phyloP scores from a whole-genome alignment of 2,797 vertebrate species.

The Enteromius mattozi region DNA sequence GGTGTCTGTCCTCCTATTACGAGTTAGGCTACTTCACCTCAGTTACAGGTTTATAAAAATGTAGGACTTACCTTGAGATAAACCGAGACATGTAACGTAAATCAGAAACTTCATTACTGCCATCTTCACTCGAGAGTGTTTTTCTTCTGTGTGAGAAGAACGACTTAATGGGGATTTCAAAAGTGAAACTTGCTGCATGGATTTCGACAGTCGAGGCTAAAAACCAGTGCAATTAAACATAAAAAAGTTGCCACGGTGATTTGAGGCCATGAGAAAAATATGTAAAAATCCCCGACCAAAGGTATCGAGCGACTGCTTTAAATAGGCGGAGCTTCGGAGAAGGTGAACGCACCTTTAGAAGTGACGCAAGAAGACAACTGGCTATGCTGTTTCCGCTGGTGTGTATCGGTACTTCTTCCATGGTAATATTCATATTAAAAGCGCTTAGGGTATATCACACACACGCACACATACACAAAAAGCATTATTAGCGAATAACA shows the following conservation, averaged over 20 bases:
- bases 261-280: neutral
- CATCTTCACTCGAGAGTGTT: neutral
- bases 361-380: neutral
- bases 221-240: neutral
- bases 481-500: neutral
- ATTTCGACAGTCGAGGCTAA: neutral
- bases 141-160: neutral
- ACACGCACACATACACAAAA: neutral
- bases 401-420: neutral
- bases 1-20: neutral
- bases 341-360: neutral
- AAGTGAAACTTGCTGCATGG: neutral
- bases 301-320: too few species aligned
- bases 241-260: neutral
- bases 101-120: neutral
- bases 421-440: neutral
- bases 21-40: too few species aligned
- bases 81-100: neutral
- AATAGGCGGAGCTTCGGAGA: neutral
- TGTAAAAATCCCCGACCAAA: neutral
- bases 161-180: neutral
- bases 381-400: neutral
- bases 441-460: neutral
- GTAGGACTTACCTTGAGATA: conserved; percentile 9
- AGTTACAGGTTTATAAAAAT: too few species aligned